Percentiles rank a stretch among this genome's conserved stretches.
These are phyloP conservation scores for Lerema accius DNA, from an alignment of 1,140 invertebrate species.

Conservation along the genomic window DNA sequence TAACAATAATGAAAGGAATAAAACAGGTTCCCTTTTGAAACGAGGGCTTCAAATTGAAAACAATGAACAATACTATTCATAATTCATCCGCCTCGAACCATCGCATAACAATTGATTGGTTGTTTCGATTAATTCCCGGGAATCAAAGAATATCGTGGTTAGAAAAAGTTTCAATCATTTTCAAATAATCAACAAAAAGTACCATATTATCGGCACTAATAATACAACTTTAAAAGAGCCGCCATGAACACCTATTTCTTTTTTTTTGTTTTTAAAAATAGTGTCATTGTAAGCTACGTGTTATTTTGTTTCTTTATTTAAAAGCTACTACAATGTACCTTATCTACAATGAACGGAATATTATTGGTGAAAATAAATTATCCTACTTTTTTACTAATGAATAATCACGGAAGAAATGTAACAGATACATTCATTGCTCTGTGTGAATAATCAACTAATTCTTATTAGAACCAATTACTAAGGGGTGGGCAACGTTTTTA, in stretches of 20 bases:
- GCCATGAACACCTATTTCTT: neutral
- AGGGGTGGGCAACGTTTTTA: too few species aligned
- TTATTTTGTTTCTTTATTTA: too few species aligned
- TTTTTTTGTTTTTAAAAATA: neutral
- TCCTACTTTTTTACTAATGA: too few species aligned
- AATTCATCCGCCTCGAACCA: neutral
- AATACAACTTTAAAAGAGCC: neutral
- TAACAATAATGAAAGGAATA: neutral
- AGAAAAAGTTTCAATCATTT: constrained; percentile 7
- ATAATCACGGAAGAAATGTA: too few species aligned
- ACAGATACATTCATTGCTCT: too few species aligned
- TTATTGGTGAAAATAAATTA: too few species aligned
- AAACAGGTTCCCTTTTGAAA: neutral
- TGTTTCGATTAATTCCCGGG: constrained; percentile 5
- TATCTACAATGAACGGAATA: too few species aligned
- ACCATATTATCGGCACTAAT: neutral
- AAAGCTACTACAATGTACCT: too few species aligned
- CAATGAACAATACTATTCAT: constrained; percentile 3
- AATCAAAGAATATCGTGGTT: constrained; percentile 12
- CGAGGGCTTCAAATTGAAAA: constrained; percentile 6
- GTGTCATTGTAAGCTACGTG: too few species aligned
- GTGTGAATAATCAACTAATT: too few species aligned
- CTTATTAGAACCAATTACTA: too few species aligned
- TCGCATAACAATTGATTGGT: constrained; percentile 1
- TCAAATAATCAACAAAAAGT: neutral